Evolutionary conservation across 1,140 invertebrate genomes (phyloP).

Genomic region (Drosophila insularis): DNA sequence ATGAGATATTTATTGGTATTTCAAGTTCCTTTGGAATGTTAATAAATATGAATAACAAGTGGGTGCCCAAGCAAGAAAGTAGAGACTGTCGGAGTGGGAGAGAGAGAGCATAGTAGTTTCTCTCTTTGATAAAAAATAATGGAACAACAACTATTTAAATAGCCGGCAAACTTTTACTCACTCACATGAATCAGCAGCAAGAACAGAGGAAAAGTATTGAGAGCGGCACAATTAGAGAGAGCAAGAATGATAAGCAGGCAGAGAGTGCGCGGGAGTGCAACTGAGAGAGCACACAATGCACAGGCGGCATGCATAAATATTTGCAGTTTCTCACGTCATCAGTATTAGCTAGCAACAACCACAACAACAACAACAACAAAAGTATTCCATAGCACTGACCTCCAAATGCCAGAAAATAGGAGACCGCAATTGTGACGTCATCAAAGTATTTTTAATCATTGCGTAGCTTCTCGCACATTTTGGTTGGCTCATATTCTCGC

Average conservation of each 20-base stretch:
- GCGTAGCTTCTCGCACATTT: conserved; percentile 22
- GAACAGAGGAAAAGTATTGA: background rate
- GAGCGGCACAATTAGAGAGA: background rate
- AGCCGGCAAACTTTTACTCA: conserved; percentile 9
- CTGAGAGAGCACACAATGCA: background rate
- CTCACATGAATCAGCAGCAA: background rate
- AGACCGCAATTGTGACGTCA: conserved; percentile 56
- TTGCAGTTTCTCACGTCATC: conserved; percentile 7
- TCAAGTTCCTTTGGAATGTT: conserved; percentile 10
- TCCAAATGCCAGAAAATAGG: conserved; percentile 31
- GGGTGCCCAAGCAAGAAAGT: background rate
- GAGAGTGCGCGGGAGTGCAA: background rate
- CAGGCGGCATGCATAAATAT: background rate
- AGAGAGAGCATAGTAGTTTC: background rate
- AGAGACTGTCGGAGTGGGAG: background rate
- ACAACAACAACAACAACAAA: background rate
- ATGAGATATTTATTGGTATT: conserved; percentile 68
- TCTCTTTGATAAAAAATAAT: background rate
- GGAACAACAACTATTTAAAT: conserved; percentile 1
- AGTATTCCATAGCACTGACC: conserved; percentile 35
- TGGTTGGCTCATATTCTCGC: background rate
- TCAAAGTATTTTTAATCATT: conserved; percentile 69
- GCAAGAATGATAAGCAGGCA: background rate
- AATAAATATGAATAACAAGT: conserved; percentile 50
- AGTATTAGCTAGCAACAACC: background rate